Base-by-base conservation (phyloP, 2,113 vertebrate genomes). In the Rhinolophus ferrumequinum region DNA sequence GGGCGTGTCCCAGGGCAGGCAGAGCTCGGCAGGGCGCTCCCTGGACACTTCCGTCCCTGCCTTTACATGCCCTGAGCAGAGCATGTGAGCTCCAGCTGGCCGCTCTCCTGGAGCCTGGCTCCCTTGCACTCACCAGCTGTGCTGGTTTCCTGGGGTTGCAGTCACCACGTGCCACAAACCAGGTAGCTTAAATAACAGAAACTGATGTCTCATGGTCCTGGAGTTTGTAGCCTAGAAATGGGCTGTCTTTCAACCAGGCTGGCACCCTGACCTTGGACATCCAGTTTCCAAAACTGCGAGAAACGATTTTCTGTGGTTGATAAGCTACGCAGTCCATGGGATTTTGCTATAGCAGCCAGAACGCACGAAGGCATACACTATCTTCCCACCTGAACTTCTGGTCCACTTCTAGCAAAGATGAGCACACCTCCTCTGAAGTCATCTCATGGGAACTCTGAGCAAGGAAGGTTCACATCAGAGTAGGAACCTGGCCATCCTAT, bases 351-450 rank as follows among this genome's bases (percentile, higher is more conserved):
- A 60, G 62, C 38, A 22, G 35, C 38, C 30, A 38, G 60, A 47
- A 69, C 0, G 12, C 35, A 14, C 50, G 15, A 4, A 28, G 35
- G 56, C 22, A 7, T 22, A 11, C 0, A 1, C 6, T 2, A 10
- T 72, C 62, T 92, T 67, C 19, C 62, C 54, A 10, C 21, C 21
- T 30, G 56, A 89, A 76, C 12, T 58, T 47, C 85, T 22, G 54
- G 56, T 38, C 19, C 24, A 18, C 47, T 56, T 88, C 64, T 10
- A 66, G 15, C 41, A 69, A 41, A 18, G 24, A 33, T 21, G 44
- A 77, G 54, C 5, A 52, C 0, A 44, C 11, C 22, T 41, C 26
- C 35, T 72, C 62, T 67, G n/a, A 72, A 67, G 38, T 60, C 47
- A 41, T 47, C 28, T 92, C 38, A 77, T 12, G 56, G 38, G 44